A percentile compares a stretch with the other conserved stretches of the same genome.
phyloP scores from a whole-genome alignment of 2,113 vertebrate species.

The Tylochromis polylepis region DNA sequence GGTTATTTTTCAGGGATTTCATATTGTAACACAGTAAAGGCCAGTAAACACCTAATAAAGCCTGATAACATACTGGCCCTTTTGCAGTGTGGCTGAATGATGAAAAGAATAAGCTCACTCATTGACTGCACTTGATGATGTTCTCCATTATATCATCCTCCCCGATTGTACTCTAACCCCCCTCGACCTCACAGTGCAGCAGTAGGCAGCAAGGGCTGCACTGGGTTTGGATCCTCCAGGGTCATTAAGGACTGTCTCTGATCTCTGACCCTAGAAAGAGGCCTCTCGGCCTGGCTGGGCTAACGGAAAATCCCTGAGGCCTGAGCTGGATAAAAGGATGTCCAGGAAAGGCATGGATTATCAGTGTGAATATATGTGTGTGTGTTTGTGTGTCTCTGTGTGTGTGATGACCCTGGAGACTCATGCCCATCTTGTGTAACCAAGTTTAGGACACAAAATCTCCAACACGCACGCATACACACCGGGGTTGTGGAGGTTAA shows the following conservation, averaged over 20 bases:
- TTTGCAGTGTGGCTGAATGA: background rate
- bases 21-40: background rate
- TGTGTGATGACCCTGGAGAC: constrained; percentile 3
- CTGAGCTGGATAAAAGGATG: constrained; percentile 66
- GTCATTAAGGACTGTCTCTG: constrained; percentile 53
- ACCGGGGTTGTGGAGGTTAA: constrained; percentile 63
- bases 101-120: background rate
- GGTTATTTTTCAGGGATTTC: background rate
- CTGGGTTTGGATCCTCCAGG: constrained; percentile 31
- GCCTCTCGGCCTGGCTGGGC: constrained; percentile 35
- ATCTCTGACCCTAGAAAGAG: constrained; percentile 59
- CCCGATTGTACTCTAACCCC: background rate
- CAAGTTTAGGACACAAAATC: constrained; percentile 19
- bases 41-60: background rate
- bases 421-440: constrained; percentile 35
- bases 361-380: constrained; percentile 2
- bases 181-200: constrained; percentile 15
- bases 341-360: constrained; percentile 57
- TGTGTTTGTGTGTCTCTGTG: background rate
- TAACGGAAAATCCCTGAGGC: constrained; percentile 53
- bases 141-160: constrained; percentile 16
- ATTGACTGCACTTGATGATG: background rate
- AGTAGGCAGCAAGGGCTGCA: background rate
- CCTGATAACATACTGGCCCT: background rate
- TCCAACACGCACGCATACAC: background rate